Evolutionary conservation across 1,140 invertebrate species (phyloP).

Genomic region (Meloidogyne exigua): DNA sequence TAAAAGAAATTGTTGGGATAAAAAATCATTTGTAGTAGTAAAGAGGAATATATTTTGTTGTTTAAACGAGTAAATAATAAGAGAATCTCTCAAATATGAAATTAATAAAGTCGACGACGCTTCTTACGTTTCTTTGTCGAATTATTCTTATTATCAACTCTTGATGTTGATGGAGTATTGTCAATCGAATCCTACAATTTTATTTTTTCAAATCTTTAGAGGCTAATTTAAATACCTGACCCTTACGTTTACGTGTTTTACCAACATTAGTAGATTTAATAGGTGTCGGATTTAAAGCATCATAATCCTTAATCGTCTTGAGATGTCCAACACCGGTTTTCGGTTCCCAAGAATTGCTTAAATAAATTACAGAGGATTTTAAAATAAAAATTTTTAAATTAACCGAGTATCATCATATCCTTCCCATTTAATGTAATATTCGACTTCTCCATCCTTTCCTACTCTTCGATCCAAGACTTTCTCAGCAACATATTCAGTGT

Average conservation of each 20-base stretch:
- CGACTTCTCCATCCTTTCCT: not conserved
- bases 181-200: not conserved
- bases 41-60: no score
- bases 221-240: not conserved
- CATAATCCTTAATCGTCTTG: not conserved
- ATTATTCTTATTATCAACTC: not conserved
- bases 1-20: no score
- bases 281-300: not conserved
- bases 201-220: not conserved
- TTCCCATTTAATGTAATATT: not conserved
- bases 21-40: no score
- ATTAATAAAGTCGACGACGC: not conserved
- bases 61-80: no score
- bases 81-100: not conserved
- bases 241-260: not conserved
- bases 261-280: not conserved
- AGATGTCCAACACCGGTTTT: not conserved
- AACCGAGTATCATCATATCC: not conserved
- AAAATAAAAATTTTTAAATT: not conserved
- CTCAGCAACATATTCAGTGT: not conserved
- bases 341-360: not conserved
- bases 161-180: not conserved
- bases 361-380: not conserved
- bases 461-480: not conserved
- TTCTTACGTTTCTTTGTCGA: not conserved